phyloP scores from a whole-genome alignment of 2,888 invertebrate species.

The Orthosia cruda region DNA sequence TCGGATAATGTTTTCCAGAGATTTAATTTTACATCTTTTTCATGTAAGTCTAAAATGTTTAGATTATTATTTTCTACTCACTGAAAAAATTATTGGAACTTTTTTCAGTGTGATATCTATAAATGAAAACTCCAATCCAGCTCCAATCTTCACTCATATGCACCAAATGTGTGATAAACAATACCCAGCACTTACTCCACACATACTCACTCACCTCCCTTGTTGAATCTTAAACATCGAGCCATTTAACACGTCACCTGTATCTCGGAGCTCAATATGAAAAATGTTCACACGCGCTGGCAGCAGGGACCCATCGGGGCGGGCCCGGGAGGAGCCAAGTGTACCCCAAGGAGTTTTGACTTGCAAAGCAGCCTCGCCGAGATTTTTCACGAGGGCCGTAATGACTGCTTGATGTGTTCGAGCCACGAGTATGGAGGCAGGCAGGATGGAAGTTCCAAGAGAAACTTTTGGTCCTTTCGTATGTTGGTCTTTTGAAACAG shows the following conservation, averaged over 20 bases:
- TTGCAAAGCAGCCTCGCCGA: constrained; percentile 89
- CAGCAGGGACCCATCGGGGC: constrained; percentile 41
- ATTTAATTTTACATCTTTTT: too few relatives aligned
- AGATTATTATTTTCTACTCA: not conserved
- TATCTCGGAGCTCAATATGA: constrained; percentile 72
- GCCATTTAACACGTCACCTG: constrained; percentile 75
- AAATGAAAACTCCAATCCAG: not conserved
- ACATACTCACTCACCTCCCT: constrained; percentile 48
- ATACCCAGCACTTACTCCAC: constrained; percentile 35
- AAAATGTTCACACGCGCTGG: constrained; percentile 74
- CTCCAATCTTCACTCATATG: not conserved
- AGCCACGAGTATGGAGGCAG: constrained; percentile 71
- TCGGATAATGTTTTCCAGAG: too few relatives aligned
- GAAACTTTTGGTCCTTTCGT: constrained; percentile 32
- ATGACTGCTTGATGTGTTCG: constrained; percentile 89
- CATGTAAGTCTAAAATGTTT: too few relatives aligned
- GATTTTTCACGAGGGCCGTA: constrained; percentile 91
- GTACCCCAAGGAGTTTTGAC: constrained; percentile 87
- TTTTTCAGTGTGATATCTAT: too few relatives aligned
- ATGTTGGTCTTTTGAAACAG: constrained; percentile 30
- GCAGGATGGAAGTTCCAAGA: constrained; percentile 47
- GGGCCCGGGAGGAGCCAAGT: constrained; percentile 69
- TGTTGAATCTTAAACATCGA: constrained; percentile 68
- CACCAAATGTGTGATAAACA: constrained; percentile 14
- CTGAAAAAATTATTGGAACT: not conserved